Percentiles rank a stretch among this genome's conserved stretches.
Evolutionary conservation across 2,113 vertebrate genomes (phyloP).

Genomic region (Labrus mixtus): DNA sequence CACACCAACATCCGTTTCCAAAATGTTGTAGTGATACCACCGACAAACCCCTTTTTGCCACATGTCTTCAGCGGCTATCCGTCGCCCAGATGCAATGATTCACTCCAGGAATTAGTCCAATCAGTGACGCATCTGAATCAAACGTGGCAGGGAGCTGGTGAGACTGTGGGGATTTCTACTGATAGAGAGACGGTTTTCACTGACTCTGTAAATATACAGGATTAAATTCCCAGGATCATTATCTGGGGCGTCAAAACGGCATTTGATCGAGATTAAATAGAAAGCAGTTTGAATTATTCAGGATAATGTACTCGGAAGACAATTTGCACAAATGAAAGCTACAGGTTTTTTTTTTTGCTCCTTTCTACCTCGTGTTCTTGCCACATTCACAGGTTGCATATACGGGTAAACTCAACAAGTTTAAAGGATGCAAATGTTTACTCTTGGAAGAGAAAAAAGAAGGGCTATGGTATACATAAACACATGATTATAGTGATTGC

Average conservation of each 20-base stretch:
- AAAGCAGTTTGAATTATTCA: conserved; percentile 5
- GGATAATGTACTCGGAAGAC: not conserved
- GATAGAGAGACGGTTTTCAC: not conserved
- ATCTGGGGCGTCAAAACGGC: conserved; percentile 1
- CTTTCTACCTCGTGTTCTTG: conserved; percentile 29
- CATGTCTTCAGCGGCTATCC: conserved; percentile 21
- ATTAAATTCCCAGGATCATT: conserved; percentile 10
- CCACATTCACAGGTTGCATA: conserved; percentile 10
- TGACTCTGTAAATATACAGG: conserved; percentile 4
- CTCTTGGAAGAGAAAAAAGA: not conserved
- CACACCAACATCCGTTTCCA: conserved; percentile 34
- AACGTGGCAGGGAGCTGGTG: conserved; percentile 22
- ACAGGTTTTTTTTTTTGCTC: not conserved
- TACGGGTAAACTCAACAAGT: not conserved
- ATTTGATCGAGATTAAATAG: not conserved
- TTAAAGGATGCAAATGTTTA: conserved; percentile 13
- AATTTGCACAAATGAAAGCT: not conserved
- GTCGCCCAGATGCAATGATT: conserved; percentile 56
- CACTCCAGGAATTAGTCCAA: conserved; percentile 57
- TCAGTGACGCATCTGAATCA: conserved; percentile 47
- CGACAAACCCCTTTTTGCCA: conserved; percentile 10
- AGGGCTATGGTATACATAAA: not conserved
- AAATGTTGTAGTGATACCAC: conserved; percentile 40
- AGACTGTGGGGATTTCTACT: not conserved
- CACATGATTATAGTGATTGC: not conserved